A percentile compares a stretch with the other conserved stretches of the same genome.
These are phyloP conservation scores for Tachypleus tridentatus DNA, from an alignment of 1,140 invertebrate species.

Conservation along the genomic window DNA sequence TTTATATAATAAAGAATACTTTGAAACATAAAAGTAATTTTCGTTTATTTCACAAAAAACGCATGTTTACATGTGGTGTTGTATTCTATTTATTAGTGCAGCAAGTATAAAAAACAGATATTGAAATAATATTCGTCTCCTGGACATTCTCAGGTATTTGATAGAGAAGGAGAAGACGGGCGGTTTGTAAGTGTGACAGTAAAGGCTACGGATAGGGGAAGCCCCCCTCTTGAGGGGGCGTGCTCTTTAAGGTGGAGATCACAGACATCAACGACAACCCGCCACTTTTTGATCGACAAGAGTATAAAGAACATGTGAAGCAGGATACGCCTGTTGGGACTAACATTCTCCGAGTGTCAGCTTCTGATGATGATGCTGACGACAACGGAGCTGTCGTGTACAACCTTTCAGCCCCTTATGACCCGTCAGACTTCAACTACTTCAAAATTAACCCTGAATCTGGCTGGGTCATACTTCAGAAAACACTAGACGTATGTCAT, in stretches of 20 bases:
- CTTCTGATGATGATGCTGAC: slow-evolving; percentile 89
- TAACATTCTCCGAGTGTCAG: slow-evolving; percentile 79
- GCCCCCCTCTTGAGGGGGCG: slow-evolving; percentile 83
- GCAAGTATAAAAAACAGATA: neutral
- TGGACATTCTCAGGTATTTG: slow-evolving; percentile 54
- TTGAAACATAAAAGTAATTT: too few relatives aligned
- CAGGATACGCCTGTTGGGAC: slow-evolving; percentile 91
- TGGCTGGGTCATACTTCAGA: slow-evolving; percentile 88
- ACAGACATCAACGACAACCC: slow-evolving; percentile 89
- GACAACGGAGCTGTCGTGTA: slow-evolving; percentile 61
- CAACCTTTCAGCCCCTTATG: slow-evolving; percentile 69
- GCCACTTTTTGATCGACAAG: slow-evolving; percentile 85
- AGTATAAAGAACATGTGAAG: slow-evolving; percentile 93
- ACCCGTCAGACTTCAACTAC: slow-evolving; percentile 76
- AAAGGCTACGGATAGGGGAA: slow-evolving; percentile 92
- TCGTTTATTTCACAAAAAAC: neutral
- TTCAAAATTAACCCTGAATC: slow-evolving; percentile 92
- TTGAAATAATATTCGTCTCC: neutral
- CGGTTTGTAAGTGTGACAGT: slow-evolving; percentile 92
- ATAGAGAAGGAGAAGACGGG: slow-evolving; percentile 87
- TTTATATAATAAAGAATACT: too few relatives aligned
- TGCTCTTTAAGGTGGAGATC: slow-evolving; percentile 91
- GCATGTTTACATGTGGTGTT: neutral
- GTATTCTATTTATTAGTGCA: slow-evolving; percentile 16
- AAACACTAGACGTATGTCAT: slow-evolving; percentile 83